These are phyloP conservation scores for Rhagologus leucostigma DNA, from an alignment of 2,113 vertebrate genomes.

Conservation along the genomic window DNA sequence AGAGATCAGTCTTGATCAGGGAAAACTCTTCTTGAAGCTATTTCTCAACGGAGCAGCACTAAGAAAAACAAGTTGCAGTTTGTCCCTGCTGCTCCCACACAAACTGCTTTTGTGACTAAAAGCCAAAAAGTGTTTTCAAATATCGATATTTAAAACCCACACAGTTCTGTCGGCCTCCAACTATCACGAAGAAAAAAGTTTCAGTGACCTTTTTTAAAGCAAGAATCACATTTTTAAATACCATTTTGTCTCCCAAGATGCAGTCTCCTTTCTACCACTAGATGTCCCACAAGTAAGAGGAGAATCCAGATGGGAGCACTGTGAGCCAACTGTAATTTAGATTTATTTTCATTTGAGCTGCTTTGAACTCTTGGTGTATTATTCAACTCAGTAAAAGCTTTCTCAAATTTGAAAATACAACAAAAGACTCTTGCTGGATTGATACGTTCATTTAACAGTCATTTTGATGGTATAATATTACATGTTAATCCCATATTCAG, in stretches of 20 bases:
- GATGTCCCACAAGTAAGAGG: slow-evolving; percentile 38
- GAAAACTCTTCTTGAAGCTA: background rate
- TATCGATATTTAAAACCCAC: background rate
- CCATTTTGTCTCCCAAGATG: background rate
- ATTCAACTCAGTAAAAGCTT: background rate
- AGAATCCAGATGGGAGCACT: background rate
- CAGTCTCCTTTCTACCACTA: slow-evolving; percentile 4
- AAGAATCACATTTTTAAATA: background rate
- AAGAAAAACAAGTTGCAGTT: background rate
- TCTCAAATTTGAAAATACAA: background rate
- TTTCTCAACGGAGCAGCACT: background rate
- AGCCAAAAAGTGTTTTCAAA: background rate
- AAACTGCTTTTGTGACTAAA: background rate
- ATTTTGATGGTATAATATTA: background rate
- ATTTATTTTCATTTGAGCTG: background rate
- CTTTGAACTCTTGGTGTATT: background rate
- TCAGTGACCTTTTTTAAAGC: background rate
- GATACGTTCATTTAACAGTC: background rate
- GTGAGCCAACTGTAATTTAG: background rate
- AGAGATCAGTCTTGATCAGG: background rate
- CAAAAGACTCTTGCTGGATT: background rate
- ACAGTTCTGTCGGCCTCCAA: background rate
- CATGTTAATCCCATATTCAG: background rate
- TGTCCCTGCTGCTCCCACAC: background rate
- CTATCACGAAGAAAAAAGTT: fast-evolving